These are phyloP conservation scores for Acipenser oxyrinchus DNA, from an alignment of 2,797 vertebrate genomes.

Conservation along the genomic window DNA sequence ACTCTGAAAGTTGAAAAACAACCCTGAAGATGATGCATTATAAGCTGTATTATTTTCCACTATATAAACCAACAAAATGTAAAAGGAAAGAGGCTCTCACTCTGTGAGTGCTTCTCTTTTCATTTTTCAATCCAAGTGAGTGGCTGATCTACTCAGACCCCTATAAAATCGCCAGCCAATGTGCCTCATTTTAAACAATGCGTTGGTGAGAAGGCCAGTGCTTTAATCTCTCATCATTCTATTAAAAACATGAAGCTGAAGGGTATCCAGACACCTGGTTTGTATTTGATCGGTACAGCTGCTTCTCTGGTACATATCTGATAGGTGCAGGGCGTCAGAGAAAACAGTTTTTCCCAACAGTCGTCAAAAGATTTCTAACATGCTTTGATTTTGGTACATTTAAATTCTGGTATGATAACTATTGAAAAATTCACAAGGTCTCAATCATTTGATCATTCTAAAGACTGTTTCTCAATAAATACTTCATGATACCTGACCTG, in stretches of 20 bases:
- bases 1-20: too few relatives aligned
- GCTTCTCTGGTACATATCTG: constrained; percentile 53
- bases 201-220: constrained; percentile 17
- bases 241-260: constrained; percentile 41
- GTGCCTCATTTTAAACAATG: too few relatives aligned
- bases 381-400: constrained; percentile 31
- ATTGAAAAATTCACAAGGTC: constrained; percentile 25
- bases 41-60: too few relatives aligned
- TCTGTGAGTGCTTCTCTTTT: too few relatives aligned
- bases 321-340: constrained; percentile 21
- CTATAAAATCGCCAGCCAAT: too few relatives aligned
- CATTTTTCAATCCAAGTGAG: too few relatives aligned
- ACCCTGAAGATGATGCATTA: too few relatives aligned
- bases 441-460: constrained; percentile 36
- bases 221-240: constrained; percentile 33
- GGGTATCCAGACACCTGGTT: constrained; percentile 58
- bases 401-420: constrained; percentile 21
- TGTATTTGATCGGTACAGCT: constrained; percentile 42
- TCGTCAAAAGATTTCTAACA: constrained; percentile 33
- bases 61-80: too few relatives aligned
- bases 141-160: too few relatives aligned
- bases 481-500: constrained; percentile 28
- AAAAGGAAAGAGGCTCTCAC: too few relatives aligned
- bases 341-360: constrained; percentile 23
- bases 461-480: constrained; percentile 33